Evolutionary conservation across 1,140 invertebrate genomes (phyloP), one percentile per base, ranked within the genome.

Genomic region (Drosophila baimaii): DNA sequence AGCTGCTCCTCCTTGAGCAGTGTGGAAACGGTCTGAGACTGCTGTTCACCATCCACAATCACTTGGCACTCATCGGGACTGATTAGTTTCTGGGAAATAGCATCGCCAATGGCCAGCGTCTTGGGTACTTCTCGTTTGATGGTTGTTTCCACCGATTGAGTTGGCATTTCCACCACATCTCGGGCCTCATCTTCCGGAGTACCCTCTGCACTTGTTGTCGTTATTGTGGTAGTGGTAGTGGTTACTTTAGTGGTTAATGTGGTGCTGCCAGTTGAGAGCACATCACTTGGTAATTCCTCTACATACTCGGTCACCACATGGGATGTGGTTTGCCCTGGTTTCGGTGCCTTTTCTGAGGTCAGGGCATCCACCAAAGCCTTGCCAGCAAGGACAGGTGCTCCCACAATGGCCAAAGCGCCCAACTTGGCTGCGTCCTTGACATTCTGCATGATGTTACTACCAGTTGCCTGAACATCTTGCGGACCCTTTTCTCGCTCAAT

Each of bases 381-480:
- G 43, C 96, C 97, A 54, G 97, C 97, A 51, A 97, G 90, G 66
- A 97, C 94, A 5, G 96, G 96, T 21, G 95, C 95, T 41, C 95
- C 95, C n/a, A 96, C 93, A 49, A 97, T 93, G 61, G 95, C 95
- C 44, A 98, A 86, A 1, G 98, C 93, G 15, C 98, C 98, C 77
- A 97, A 92, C 90, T 98, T 97, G 3, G 97, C 95, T 35, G 97
- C 98, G 81, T 98, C 95, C 85, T 95, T 95, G 33, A 95, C 93
- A 90, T 95, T 94, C 65, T 91, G 74, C 47, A 90, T 19, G 2
- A 91, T 73, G 3, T 76, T 89, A 54, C 69, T 81, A 2, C 81
- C 59, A 56, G 29, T 35, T 12, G 21, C 68, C 1, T 17, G 9
- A 4, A 29, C 8, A 5, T 70, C 44, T 21, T 73, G 47, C 0